phyloP scores from a whole-genome alignment of 2,888 invertebrate species.

The Harmothoe impar region DNA sequence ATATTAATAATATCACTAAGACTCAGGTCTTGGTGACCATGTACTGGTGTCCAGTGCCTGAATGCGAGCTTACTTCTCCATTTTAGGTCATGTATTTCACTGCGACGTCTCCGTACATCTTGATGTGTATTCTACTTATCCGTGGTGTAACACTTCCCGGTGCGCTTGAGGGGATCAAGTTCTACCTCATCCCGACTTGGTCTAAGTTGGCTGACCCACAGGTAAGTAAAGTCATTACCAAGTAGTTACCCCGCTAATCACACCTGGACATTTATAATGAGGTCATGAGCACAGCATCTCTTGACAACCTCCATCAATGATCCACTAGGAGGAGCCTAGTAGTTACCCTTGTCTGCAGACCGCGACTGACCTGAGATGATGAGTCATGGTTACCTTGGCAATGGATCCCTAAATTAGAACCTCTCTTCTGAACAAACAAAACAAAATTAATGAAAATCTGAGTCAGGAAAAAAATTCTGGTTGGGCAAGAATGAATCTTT shows the following conservation, averaged over 20 bases:
- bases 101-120: slow-evolving; percentile 80
- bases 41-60: slow-evolving; percentile 45
- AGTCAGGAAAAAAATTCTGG: no score
- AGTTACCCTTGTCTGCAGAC: no score
- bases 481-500: no score
- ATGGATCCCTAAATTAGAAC: no score
- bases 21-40: not conserved
- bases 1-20: not conserved
- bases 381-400: no score
- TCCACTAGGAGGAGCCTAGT: no score
- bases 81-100: slow-evolving; percentile 81
- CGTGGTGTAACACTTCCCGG: slow-evolving; percentile 84
- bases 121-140: slow-evolving; percentile 79
- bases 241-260: not conserved
- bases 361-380: no score
- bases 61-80: slow-evolving; percentile 62
- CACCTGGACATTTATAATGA: not conserved
- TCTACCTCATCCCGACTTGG: slow-evolving; percentile 90
- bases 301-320: no score
- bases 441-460: no score
- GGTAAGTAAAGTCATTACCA: slow-evolving; percentile 74
- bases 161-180: slow-evolving; percentile 88
- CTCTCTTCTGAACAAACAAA: no score
- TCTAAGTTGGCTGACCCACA: slow-evolving; percentile 86
- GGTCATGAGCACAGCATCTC: no score